These are phyloP conservation scores for Fragum whitleyi DNA, from an alignment of 2,888 invertebrate species.

Conservation along the genomic window DNA sequence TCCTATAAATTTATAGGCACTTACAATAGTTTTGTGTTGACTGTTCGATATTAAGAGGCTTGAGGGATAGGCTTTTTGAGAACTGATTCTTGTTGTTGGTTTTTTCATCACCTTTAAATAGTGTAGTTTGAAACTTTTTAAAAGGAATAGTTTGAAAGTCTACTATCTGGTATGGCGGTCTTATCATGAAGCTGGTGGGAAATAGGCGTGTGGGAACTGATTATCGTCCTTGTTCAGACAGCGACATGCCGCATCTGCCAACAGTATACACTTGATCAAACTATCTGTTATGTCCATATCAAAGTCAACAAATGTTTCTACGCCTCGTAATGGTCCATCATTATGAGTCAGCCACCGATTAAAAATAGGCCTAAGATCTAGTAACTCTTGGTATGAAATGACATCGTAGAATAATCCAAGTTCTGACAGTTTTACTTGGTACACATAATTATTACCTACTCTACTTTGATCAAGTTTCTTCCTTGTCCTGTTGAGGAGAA, in stretches of 20 bases:
- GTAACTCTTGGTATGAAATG: background rate
- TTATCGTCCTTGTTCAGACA: conserved; percentile 12
- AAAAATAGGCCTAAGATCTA: background rate
- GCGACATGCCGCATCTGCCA: conserved; percentile 18
- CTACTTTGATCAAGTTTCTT: too few species aligned
- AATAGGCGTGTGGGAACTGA: conserved; percentile 38
- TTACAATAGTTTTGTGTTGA: too few species aligned
- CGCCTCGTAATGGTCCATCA: background rate
- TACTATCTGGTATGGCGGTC: too few species aligned
- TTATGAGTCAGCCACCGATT: background rate
- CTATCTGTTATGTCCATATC: background rate
- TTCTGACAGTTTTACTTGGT: conserved; percentile 1
- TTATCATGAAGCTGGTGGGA: background rate
- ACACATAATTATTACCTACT: background rate
- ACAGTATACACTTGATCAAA: conserved; percentile 20
- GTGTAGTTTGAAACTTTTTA: too few species aligned
- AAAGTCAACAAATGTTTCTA: background rate
- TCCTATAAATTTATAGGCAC: too few species aligned
- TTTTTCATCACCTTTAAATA: too few species aligned
- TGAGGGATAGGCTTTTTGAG: too few species aligned
- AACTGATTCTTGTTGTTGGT: too few species aligned
- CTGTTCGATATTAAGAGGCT: too few species aligned
- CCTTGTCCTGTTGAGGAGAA: background rate
- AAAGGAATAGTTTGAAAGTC: too few species aligned
- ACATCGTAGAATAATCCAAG: background rate